Evolutionary conservation across 2,113 vertebrate species (phyloP), one percentile per base, ranked within the genome.

Genomic region (Aptenodytes patagonicus): DNA sequence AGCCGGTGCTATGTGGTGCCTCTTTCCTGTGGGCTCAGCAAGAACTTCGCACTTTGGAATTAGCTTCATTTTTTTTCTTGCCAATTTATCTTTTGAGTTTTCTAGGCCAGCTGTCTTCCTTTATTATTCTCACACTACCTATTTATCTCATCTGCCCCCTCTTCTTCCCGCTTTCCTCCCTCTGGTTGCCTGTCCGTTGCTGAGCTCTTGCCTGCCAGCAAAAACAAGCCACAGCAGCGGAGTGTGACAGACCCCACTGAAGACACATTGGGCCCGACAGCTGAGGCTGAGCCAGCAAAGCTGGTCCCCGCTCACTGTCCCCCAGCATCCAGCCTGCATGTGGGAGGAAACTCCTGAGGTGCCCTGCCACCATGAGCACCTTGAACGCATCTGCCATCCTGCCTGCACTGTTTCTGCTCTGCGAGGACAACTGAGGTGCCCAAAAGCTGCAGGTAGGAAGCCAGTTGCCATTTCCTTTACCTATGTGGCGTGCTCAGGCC

Each of bases 91-190:
- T 94, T 93, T 61, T 21, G 73, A 82, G 58, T 60, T 97, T 97
- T 97, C 97, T 97, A 97, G 96, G 97, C 92, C 96, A 96, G 68
- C 92, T 95, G 96, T 97, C 96, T 83, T 92, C 95, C 90, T 93
- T 91, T 87, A 87, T 97, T 95, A 97, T 92, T 66, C 64, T 97
- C 93, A 94, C 12, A 2, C 58, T 70, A 92, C 81, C 85, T 94
- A 65, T 88, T 72, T 83, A 61, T 96, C 85, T 90, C 46, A 11
- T 65, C 93, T 90, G 83, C 47, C 78, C 94, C 87, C 71, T 95
- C 88, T 86, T 75, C 72, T 55, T 61, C 34, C 64, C 0, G 12
- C 83, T 93, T 49, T 64, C 72, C 64, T 94, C 80, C 49, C 68
- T 83, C 64, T 29, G 55, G 22, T 87, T 17, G 75, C 93, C 71